phyloP scores from a whole-genome alignment of 2,113 vertebrate species.

The Rhabdomys dilectus region DNA sequence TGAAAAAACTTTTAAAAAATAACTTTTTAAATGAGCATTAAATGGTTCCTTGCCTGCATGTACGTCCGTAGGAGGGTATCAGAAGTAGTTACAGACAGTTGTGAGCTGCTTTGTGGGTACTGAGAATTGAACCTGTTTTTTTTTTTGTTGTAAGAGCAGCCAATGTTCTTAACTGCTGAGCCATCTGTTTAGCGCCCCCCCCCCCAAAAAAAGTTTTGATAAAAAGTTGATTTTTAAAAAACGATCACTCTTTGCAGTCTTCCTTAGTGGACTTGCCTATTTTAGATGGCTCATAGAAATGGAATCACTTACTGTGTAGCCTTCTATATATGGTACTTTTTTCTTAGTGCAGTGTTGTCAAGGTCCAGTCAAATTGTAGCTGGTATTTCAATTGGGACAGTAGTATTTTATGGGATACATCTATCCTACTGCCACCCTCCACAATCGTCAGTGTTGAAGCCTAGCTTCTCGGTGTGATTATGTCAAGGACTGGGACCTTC shows the following conservation, averaged over 20 bases:
- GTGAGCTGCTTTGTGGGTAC: background rate
- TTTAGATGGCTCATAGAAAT: background rate
- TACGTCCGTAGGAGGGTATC: background rate
- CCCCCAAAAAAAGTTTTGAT: no score
- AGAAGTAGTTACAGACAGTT: background rate
- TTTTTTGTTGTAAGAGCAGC: no score
- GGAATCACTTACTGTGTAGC: background rate
- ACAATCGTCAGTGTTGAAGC: background rate
- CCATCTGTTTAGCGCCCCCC: background rate
- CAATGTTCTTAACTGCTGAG: background rate
- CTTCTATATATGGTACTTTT: background rate
- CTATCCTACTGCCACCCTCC: no score
- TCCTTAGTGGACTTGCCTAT: no score
- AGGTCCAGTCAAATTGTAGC: background rate
- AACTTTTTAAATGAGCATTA: background rate
- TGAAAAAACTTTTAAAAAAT: background rate
- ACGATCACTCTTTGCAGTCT: background rate
- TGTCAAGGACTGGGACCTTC: background rate
- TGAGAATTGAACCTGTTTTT: no score
- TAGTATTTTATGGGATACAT: background rate
- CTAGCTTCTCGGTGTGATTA: background rate
- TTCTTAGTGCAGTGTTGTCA: background rate
- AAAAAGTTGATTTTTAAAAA: no score
- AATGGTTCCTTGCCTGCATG: background rate
- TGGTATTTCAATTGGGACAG: background rate